Percentiles rank a stretch among this genome's conserved stretches.
Conservation (phyloP, 2,113 vertebrate genomes). For the Irena cyanogastra region DNA sequence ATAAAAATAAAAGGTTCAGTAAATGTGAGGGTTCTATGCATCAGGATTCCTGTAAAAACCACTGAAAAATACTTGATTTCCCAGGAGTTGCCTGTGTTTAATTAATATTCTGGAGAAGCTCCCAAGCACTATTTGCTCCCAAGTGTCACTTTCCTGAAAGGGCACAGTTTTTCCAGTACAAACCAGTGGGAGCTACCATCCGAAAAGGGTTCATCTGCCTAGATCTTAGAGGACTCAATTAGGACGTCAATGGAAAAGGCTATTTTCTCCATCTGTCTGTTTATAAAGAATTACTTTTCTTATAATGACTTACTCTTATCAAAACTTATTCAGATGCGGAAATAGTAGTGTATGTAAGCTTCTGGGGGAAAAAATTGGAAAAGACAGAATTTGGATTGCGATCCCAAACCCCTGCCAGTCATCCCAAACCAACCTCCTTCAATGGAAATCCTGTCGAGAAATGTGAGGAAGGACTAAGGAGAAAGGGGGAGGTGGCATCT, state of each 20-base stretch:
- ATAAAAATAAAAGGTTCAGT: background rate
- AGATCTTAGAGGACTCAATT: background rate
- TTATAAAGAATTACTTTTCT: background rate
- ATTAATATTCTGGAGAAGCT: background rate
- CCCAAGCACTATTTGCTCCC: background rate
- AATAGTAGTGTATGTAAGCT: background rate
- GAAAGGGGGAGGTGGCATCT: background rate
- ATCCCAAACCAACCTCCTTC: background rate
- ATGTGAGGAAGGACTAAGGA: background rate
- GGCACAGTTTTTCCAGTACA: background rate
- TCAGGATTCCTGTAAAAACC: background rate
- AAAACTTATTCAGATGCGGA: background rate
- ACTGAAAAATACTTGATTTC: background rate
- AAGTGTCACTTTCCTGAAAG: background rate
- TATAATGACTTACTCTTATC: background rate
- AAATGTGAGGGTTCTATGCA: background rate
- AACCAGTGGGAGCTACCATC: background rate
- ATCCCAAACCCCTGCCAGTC: background rate
- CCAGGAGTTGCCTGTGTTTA: background rate
- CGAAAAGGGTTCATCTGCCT: background rate
- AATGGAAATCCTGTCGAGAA: background rate
- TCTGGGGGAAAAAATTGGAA: accelerated
- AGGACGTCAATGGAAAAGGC: background rate
- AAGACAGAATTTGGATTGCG: background rate
- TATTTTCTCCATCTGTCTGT: background rate